These are phyloP conservation scores for Orchesella flavescens DNA, from an alignment of 2,888 invertebrate genomes.

Conservation along the genomic window DNA sequence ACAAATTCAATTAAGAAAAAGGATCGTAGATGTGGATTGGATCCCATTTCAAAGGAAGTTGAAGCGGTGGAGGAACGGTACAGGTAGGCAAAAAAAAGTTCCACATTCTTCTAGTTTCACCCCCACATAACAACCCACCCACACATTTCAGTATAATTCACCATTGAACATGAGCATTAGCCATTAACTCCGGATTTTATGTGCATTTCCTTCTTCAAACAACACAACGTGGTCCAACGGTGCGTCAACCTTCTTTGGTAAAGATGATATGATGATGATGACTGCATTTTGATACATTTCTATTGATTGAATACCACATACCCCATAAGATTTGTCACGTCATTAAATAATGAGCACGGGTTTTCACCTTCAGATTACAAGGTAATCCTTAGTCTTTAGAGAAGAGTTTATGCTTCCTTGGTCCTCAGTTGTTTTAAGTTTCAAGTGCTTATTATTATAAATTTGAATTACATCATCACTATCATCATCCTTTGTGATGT, in stretches of 20 bases:
- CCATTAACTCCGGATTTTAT: not conserved
- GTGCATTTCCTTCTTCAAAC: conserved; percentile 21
- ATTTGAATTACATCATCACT: not conserved
- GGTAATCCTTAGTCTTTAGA: too few relatives aligned
- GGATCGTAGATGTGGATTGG: too few relatives aligned
- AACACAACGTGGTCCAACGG: not conserved
- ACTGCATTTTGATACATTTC: not conserved
- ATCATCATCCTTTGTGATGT: not conserved
- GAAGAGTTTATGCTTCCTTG: not conserved
- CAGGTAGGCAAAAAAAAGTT: not conserved
- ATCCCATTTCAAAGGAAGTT: not conserved
- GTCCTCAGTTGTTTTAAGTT: not conserved
- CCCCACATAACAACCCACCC: not conserved
- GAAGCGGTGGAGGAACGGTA: not conserved
- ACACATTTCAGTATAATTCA: not conserved
- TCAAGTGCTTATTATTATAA: not conserved
- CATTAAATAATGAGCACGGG: not conserved
- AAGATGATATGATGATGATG: not conserved
- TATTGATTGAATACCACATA: not conserved
- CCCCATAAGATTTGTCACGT: not conserved
- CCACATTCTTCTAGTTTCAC: conserved; percentile 8
- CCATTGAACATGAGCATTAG: not conserved
- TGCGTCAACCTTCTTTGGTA: conserved; percentile 6
- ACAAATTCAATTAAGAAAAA: not conserved
- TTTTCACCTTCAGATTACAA: too few relatives aligned